Base-by-base conservation (phyloP, 2,113 vertebrate genomes). In the Nesogale talazaci region DNA sequence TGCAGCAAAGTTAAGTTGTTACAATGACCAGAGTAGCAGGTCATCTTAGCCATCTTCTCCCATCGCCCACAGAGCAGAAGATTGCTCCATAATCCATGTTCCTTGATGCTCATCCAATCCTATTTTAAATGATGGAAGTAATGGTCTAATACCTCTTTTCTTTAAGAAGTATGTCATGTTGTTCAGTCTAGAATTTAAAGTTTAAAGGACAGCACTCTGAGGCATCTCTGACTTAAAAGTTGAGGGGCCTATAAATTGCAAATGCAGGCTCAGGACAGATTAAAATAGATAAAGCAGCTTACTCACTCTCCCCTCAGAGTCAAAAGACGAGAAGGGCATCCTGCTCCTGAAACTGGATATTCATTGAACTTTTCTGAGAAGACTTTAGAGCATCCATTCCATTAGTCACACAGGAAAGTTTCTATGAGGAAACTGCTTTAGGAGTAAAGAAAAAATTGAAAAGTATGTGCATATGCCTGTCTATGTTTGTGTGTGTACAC, bases 71-170 rank as follows among this genome's bases (percentile, higher is more conserved):
- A 79, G 56, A 86, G n/a, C 22, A 9, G 63, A 90, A 89, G 93
- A 95, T 93, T 89, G 78, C 57, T 65, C 81, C 91, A 92, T 95
- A 95, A 96, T 94, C 74, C 82, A 93, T 83, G 78, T 72, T 89
- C 63, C 84, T 56, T 52, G 6, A 57, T 89, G 91, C 63, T 89
- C 93, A 96, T 82, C 86, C 78, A 92, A 92, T 90, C 38, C 63
- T 93, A 23, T 34, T 94, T 81, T 78, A 91, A 92, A 87, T 79
- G 61, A 92, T 42, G 57, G 89, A 89, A 91, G 9, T 61, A 89
- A 87, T 72, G 52, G 40, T 42, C 67, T 65, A 93, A 89, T 27
- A 78, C 34, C 34, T 40, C 84, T 93, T 86, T 88, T 75, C 70
- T 88, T 92, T 67, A 74, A 78, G 57, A 92, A 94, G 31, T 81